phyloP scores from a whole-genome alignment of 2,113 vertebrate genomes.

The Pterocles orientalis region DNA sequence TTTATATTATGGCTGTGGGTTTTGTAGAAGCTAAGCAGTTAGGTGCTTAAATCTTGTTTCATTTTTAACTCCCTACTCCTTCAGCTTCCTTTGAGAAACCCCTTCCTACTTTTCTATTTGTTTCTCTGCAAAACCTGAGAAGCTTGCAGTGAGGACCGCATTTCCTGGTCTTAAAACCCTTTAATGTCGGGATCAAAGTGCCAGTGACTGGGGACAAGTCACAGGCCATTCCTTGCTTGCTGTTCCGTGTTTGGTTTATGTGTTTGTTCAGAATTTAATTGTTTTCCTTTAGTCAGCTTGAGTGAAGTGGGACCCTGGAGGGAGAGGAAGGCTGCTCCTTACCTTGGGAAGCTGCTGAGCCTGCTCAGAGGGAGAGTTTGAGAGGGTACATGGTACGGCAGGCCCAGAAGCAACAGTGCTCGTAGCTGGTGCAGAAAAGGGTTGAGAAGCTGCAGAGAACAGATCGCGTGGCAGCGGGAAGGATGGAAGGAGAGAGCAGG shows the following conservation, averaged over 20 bases:
- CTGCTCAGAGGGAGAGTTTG: background rate
- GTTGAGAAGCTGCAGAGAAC: background rate
- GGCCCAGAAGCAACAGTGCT: background rate
- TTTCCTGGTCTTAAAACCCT: background rate
- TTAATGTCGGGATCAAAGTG: background rate
- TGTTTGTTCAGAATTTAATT: background rate
- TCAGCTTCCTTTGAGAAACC: background rate
- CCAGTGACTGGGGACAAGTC: background rate
- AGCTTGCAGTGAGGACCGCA: background rate
- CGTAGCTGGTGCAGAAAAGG: background rate
- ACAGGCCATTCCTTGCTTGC: background rate
- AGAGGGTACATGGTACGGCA: background rate
- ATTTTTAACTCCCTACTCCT: background rate
- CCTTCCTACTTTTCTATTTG: background rate
- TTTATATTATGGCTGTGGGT: background rate
- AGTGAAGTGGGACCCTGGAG: background rate
- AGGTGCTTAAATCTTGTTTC: background rate
- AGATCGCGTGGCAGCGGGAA: background rate
- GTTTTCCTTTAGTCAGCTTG: background rate
- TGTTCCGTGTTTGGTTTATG: background rate
- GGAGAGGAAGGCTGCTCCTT: background rate
- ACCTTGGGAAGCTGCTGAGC: background rate
- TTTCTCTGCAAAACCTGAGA: background rate
- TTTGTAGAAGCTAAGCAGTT: background rate
- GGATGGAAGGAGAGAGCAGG: background rate